Evolutionary conservation across 2,113 vertebrate species (phyloP).

Genomic region (Pomatorhinus ruficollis): DNA sequence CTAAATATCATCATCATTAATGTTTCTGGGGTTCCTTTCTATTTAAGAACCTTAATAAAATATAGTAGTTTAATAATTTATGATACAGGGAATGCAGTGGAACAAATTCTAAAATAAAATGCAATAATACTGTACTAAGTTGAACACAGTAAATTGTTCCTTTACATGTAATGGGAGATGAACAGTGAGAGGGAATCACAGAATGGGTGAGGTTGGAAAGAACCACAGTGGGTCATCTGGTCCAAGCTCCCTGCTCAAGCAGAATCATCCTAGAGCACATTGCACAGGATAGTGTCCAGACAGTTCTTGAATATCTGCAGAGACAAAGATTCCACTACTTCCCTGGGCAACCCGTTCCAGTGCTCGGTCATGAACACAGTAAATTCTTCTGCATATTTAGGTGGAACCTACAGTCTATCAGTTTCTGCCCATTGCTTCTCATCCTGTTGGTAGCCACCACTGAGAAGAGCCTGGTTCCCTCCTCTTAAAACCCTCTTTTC

Average conservation of each 20-base stretch:
- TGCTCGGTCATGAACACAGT: fast-evolving
- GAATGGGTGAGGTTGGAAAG: neutral
- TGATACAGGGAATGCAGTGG: neutral
- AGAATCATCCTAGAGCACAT: neutral
- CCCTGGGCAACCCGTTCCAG: neutral
- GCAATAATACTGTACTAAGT: neutral
- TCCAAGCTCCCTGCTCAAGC: neutral
- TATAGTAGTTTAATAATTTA: neutral
- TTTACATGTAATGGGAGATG: neutral
- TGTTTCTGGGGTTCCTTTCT: neutral
- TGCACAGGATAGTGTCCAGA: neutral
- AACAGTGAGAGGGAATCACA: neutral
- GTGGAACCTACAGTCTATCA: neutral
- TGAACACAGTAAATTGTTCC: neutral
- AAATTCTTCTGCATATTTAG: neutral
- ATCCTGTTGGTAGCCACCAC: neutral
- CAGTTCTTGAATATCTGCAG: neutral
- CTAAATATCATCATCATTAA: neutral
- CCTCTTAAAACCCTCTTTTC: neutral
- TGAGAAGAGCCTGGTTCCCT: neutral
- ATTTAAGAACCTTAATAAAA: neutral
- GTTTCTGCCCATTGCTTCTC: neutral
- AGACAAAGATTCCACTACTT: neutral
- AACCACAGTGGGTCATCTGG: neutral
- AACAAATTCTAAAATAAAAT: neutral